Evolutionary conservation across 2,797 vertebrate genomes (phyloP).

Genomic region (Tolypeutes matacus): DNA sequence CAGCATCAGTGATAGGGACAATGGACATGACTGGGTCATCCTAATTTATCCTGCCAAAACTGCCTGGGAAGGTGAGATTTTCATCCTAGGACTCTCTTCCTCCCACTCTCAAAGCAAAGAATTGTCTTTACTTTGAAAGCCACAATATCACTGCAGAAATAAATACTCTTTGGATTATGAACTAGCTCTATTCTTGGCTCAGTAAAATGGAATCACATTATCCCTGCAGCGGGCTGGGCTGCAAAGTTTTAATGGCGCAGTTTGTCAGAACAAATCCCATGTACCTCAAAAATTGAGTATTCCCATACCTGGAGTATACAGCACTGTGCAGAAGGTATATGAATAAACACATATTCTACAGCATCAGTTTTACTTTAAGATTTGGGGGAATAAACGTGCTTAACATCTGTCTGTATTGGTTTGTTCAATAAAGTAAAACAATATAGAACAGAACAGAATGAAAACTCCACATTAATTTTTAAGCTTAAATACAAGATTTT

Average conservation of each 20-base stretch:
- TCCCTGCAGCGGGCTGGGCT: not conserved
- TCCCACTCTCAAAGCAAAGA: not conserved
- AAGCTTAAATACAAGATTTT: conserved; percentile 43
- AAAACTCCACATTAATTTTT: conserved; percentile 41
- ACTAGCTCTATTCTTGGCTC: not conserved
- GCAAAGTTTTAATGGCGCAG: not conserved
- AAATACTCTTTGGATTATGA: conserved; percentile 5
- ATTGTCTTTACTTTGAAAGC: conserved; percentile 12
- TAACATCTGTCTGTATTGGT: not conserved
- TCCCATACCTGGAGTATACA: not conserved
- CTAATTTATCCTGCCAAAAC: not conserved
- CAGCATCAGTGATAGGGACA: not conserved
- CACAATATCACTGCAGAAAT: not conserved
- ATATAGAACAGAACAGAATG: not conserved
- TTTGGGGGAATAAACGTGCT: not conserved
- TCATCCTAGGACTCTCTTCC: not conserved
- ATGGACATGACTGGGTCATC: not conserved
- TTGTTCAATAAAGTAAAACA: conserved; percentile 23
- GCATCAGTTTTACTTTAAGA: not conserved
- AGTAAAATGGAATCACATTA: not conserved
- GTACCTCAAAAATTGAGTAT: not conserved
- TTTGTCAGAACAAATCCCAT: not conserved
- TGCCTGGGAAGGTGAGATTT: not conserved
- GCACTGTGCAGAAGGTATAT: not conserved
- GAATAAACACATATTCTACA: not conserved